phyloP scores from a whole-genome alignment of 2,113 vertebrate genomes.

The Sorex araneus region DNA sequence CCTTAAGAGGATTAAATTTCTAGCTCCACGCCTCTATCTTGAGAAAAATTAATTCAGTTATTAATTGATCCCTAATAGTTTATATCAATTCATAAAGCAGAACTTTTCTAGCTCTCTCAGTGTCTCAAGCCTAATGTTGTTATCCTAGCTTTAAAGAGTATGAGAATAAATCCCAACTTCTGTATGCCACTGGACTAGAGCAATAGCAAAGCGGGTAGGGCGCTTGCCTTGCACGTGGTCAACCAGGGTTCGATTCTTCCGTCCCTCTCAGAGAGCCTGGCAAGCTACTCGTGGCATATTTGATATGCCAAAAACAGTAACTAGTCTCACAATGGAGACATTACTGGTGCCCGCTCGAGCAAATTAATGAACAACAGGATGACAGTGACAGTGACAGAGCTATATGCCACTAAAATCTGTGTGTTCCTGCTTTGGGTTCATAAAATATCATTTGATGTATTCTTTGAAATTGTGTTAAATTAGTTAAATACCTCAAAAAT shows the following conservation, averaged over 20 bases:
- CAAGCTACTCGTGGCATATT: too few relatives aligned
- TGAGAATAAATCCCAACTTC: not conserved
- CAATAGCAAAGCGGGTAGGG: too few relatives aligned
- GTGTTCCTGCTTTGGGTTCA: not conserved
- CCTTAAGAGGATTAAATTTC: not conserved
- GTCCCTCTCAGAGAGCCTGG: too few relatives aligned
- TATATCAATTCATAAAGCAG: not conserved
- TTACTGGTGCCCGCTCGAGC: too few relatives aligned
- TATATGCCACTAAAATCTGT: not conserved
- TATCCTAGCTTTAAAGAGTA: not conserved
- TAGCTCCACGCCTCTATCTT: not conserved
- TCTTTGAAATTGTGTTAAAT: not conserved
- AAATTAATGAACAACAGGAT: too few relatives aligned
- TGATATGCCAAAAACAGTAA: too few relatives aligned
- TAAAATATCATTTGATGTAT: not conserved
- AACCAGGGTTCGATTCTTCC: too few relatives aligned
- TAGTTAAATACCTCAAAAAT: not conserved
- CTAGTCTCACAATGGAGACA: too few relatives aligned
- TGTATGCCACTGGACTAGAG: too few relatives aligned
- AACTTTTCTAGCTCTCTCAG: not conserved
- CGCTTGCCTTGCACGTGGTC: too few relatives aligned
- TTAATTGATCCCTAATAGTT: not conserved
- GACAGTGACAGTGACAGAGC: too few relatives aligned
- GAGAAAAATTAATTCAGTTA: not conserved
- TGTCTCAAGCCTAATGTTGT: not conserved